Evolutionary conservation across 2,113 vertebrate species (phyloP), one percentile per base, ranked within the genome.

Genomic region (Piaya cayana): DNA sequence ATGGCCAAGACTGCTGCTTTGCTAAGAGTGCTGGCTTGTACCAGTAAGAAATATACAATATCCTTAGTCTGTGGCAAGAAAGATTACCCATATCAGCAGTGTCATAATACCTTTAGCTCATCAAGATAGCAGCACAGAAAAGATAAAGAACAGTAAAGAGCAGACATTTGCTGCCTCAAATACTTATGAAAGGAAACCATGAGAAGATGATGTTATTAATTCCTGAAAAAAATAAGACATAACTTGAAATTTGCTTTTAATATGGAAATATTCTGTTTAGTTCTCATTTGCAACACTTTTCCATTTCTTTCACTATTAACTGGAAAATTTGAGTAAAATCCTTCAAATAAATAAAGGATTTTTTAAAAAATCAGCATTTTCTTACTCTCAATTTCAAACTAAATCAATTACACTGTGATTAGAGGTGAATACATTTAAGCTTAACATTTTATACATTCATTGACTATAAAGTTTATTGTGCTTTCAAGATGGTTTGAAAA

Each of bases 401-500:
- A 80, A 90, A 85, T 68, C 1, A 2, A 72, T 92, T 82, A 85
- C 11, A 62, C 39, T 55, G 27, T 16, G 8, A 5, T 8, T 76
- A 30, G 17, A 90, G 30, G 5, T 58, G 22, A 82, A 95, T 39
- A 60, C 3, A 32, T 62, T 62, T 80, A 87, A 91, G 49, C 5
- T 76, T 84, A 14, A 43, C 14, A 36, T 79, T 72, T 87, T 36
- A 49, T 22, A 64, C 13, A 18, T 42, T 69, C 4, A 74, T 67
- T 85, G 53, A 76, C 70, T 62, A 27, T 65, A 93, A 93, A 92
- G 34, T 56, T 68, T 65, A 82, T 50, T 65, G 17, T 69, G 25
- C 11, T 92, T 88, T 88, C 67, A 88, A 45, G 42, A 13, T 60
- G 45, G 29, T 88, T 88, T 82, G 67, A 94, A 92, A 92, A 82